Base-by-base conservation (phyloP, 2,888 invertebrate species). In the Anoplius nigerrimus region DNA sequence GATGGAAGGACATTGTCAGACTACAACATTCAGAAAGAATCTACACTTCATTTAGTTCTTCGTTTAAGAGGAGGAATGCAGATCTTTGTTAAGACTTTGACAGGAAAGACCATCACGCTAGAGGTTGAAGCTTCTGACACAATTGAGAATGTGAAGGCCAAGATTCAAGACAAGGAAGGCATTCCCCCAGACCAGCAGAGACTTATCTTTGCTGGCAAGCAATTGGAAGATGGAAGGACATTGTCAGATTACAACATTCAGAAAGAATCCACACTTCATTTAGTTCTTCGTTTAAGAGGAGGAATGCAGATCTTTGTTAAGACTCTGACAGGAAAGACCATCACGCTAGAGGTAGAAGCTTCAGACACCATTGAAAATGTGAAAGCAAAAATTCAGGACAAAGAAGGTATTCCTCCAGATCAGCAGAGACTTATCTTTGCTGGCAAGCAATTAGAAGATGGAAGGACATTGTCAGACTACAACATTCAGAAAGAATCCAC, bases 401-500 rank as follows among this genome's bases (percentile, higher is more conserved):
- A 52, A 52, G 52, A 52, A 52, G 52, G 52, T 5, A 48, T 48
- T 48, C 48, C 48, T 5, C 48, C 48, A 20, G 48, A 48, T 16
- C 48, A 48, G 20, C 34, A 52, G 52, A 18, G 52, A 18, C 52
- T 52, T 6, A 52, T 52, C 18, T 52, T 52, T 52, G 52, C 52
- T 18, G 52, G 52, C 21, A 52, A 52, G 21, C 52, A 52, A 21
- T 21, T 52, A 11, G 52, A 52, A 21, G 52, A 52, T 52, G 52
- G 52, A 18, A 52, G 52, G 52, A 52, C 52, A 20, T 11, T 52
- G 18, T 52, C 52, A 15, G 52, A 52, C 52, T 52, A 52, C 21
- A 52, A 52, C 21, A 52, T 52, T 20, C 52, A 52, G 21, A 52
- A 52, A 21, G 52, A 52, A 52, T 52, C 52, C 15, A 52, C 52